These are phyloP conservation scores for Eulemur coronatus DNA, from an alignment of 2,797 vertebrate genomes.

Conservation along the genomic window DNA sequence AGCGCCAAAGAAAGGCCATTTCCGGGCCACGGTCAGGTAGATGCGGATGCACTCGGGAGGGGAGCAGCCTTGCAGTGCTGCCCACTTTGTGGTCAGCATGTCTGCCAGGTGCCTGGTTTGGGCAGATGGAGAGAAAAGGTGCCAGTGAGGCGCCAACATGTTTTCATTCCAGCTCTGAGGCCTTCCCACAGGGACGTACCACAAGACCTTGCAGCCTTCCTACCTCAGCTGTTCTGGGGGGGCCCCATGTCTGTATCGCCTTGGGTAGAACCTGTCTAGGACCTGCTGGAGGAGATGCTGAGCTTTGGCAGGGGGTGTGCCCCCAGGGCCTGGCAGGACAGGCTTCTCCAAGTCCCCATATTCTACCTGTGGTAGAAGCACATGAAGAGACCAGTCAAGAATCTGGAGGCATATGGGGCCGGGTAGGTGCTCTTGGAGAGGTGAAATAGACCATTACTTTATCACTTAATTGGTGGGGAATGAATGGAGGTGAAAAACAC, in stretches of 20 bases:
- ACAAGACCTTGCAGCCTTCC: slow-evolving; percentile 79
- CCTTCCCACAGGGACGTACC: neutral
- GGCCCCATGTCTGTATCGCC: slow-evolving; percentile 91
- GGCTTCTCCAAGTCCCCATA: slow-evolving; percentile 92
- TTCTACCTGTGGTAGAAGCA: slow-evolving; percentile 89
- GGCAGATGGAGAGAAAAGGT: slow-evolving; percentile 36
- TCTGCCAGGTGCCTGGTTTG: slow-evolving; percentile 89
- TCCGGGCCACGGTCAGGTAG: slow-evolving; percentile 94
- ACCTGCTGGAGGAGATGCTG: slow-evolving; percentile 93
- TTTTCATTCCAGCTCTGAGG: neutral
- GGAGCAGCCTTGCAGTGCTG: slow-evolving; percentile 91
- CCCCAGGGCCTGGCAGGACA: slow-evolving; percentile 82
- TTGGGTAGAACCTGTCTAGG: slow-evolving; percentile 95
- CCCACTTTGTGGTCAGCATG: slow-evolving; percentile 91
- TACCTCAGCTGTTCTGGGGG: slow-evolving; percentile 93
- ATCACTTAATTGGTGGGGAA: neutral
- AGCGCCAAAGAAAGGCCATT: slow-evolving; percentile 96
- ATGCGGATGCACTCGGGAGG: slow-evolving; percentile 93
- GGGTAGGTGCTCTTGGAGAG: neutral
- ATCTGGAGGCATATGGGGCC: neutral
- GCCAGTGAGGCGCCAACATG: neutral
- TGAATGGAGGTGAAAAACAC: neutral
- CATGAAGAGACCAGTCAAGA: neutral
- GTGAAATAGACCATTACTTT: neutral
- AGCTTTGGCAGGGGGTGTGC: slow-evolving; percentile 87